These are phyloP conservation scores for Oceanodroma tethys DNA, from an alignment of 2,113 vertebrate species.

Conservation along the genomic window DNA sequence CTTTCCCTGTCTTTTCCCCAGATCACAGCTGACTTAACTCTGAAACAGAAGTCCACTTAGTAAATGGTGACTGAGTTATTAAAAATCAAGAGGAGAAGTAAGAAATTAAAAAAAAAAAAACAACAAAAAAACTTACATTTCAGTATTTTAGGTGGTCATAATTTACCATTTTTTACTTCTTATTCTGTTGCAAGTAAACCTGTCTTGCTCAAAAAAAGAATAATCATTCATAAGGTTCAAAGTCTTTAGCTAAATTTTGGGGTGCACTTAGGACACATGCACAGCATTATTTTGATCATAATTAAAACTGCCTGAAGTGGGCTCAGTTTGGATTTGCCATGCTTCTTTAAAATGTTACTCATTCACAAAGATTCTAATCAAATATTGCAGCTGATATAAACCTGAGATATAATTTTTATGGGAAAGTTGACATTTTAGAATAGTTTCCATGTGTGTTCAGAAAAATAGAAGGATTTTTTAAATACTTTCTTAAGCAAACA, in stretches of 20 bases:
- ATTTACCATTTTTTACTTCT: background rate
- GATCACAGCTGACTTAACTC: background rate
- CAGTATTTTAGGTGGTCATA: background rate
- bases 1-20: background rate
- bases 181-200: background rate
- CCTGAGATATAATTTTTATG: background rate
- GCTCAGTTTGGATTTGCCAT: background rate
- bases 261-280: background rate
- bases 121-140: background rate
- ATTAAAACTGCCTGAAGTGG: background rate
- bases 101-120: background rate
- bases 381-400: background rate
- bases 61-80: background rate
- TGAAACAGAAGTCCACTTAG: background rate
- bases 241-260: background rate
- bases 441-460: background rate
- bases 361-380: background rate
- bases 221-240: background rate
- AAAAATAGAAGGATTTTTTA: background rate
- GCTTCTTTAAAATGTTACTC: background rate
- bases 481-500: background rate
- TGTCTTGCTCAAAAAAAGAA: background rate
- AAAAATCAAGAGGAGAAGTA: background rate
- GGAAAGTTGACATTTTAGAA: background rate
- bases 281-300: background rate